Base-by-base conservation (phyloP, 2,888 invertebrate species). In the Biston stratarius region DNA sequence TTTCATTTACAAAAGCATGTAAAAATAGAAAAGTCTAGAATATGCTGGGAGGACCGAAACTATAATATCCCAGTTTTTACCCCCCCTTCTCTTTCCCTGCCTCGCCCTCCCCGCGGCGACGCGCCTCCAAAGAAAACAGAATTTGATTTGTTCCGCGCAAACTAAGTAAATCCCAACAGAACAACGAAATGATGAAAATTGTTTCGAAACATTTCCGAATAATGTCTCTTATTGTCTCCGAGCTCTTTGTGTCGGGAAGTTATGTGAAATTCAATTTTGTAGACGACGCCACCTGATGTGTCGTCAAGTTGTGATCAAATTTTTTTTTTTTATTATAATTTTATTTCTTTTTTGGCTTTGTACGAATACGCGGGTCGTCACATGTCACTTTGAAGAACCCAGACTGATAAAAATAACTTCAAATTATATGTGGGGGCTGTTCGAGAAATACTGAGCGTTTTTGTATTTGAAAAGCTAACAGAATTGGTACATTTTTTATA, bases 111-210 rank as follows among this genome's bases (percentile, higher is more conserved):
- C 74, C 77, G 78, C 73, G 77, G 74, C 72, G 74, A 60, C 71
- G 69, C 24, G 24, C 24, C 24, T 58, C 49, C 38, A 74, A 56
- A 69, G 71, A 71, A 71, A 67, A 80, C 80, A 77, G 81, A 83
- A 84, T 86, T 86, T 84, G 84, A 85, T 85, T 85, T 84, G 83
- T 80, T 80, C 77, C 77, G 67, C 70, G 69, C 81, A 61, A 73
- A 81, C 84, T 79, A 80, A 83, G 77, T 76, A 81, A 83, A 83
- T 79, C 78, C 79, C 77, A 65, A 72, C 77, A 74, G 59, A 77
- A 77, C 48, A 74, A 75, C 75, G 78, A 75, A 79, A 82, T 82
- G 78, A 86, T 81, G 79, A 80, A 80, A 81, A 81, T 82, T 82
- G 83, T 82, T 83, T 73, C 76, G 71, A 79, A 82, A 82, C 81